Conservation (phyloP, 2,888 invertebrate species). For the Microplitis deprimator region DNA sequence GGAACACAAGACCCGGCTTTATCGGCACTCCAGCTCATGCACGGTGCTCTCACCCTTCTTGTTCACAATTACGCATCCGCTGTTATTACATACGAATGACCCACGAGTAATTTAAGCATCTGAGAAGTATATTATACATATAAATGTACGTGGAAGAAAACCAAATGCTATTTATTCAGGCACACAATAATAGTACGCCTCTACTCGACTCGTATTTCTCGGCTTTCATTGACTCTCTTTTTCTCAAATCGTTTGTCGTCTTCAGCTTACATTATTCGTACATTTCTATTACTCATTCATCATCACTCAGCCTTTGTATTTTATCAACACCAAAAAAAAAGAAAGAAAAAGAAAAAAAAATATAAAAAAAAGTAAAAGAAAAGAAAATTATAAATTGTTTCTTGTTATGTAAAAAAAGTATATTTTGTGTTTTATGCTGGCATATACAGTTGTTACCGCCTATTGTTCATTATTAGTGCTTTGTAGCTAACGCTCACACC, state of each 20-base stretch:
- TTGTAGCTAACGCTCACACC: conserved; percentile 70
- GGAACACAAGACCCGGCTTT: conserved; percentile 6
- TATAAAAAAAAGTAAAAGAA: background rate
- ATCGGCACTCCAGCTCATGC: conserved; percentile 11
- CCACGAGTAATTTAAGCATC: conserved; percentile 45
- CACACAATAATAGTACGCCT: conserved; percentile 24
- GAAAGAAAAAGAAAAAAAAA: background rate
- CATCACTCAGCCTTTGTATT: background rate
- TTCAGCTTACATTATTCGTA: background rate
- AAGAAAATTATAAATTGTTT: conserved; percentile 30
- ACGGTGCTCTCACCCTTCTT: conserved; percentile 2
- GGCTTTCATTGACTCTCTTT: conserved; percentile 36
- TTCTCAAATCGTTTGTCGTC: background rate
- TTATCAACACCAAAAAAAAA: background rate
- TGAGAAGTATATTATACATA: conserved; percentile 28
- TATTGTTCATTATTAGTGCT: conserved; percentile 51
- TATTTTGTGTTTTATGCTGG: conserved; percentile 2
- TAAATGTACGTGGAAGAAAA: conserved; percentile 28
- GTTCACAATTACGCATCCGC: conserved; percentile 10
- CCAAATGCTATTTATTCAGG: conserved; percentile 15
- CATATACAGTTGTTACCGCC: conserved; percentile 23
- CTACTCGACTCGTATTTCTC: conserved; percentile 33
- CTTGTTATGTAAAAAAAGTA: background rate
- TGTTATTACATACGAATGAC: conserved; percentile 21
- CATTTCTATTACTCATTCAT: background rate